Conservation (phyloP, 2,113 vertebrate genomes). For the Pseudorectes ferrugineus region DNA sequence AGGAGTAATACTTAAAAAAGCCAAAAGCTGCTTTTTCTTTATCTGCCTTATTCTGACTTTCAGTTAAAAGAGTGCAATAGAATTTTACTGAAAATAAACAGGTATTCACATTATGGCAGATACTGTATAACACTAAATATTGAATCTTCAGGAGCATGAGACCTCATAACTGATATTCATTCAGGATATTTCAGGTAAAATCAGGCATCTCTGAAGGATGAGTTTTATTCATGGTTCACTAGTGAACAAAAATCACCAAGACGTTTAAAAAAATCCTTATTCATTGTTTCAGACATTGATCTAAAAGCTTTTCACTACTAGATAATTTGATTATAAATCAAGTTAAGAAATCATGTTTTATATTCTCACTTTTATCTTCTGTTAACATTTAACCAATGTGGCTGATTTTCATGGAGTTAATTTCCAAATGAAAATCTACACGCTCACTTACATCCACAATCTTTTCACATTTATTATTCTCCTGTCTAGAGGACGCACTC, state of each 20-base stretch:
- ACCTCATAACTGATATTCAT: background rate
- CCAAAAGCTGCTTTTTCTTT: background rate
- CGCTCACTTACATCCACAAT: background rate
- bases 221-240: background rate
- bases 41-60: background rate
- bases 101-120: background rate
- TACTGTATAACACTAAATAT: background rate
- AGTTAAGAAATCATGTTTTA: background rate
- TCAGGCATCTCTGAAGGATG: background rate
- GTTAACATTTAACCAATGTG: background rate
- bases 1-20: background rate
- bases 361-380: background rate
- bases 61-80: background rate
- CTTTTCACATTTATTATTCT: background rate
- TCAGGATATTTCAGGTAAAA: background rate
- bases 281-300: background rate
- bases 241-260: background rate
- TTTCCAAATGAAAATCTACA: background rate
- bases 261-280: background rate
- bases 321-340: background rate
- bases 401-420: background rate
- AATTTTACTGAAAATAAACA: background rate
- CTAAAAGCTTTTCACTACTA: background rate
- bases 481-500: background rate
- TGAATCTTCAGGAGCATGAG: background rate